These are phyloP conservation scores for Eupithecia inturbata DNA, from an alignment of 2,888 invertebrate species.

Conservation along the genomic window DNA sequence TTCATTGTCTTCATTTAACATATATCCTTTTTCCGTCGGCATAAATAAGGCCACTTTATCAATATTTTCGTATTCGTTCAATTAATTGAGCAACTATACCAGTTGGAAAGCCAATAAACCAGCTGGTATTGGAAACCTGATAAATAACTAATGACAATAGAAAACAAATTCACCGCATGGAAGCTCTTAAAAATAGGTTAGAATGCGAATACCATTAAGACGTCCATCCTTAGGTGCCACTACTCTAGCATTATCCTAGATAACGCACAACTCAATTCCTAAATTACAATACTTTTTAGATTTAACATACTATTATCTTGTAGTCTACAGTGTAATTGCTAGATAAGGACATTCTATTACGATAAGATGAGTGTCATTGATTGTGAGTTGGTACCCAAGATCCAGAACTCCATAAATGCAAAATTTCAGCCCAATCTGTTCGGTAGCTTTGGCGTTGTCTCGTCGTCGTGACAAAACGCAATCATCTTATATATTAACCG, in stretches of 20 bases:
- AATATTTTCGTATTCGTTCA: neutral
- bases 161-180: neutral
- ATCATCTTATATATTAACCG: too few species aligned
- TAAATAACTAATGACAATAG: neutral
- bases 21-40: neutral
- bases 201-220: neutral
- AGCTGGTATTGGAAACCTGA: neutral
- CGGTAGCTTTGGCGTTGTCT: too few species aligned
- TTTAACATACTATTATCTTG: conserved; percentile 5
- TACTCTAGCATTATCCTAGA: neutral
- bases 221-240: neutral
- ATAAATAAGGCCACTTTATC: neutral
- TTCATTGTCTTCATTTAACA: neutral
- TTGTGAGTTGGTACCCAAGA: neutral
- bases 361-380: conserved; percentile 11
- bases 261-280: neutral
- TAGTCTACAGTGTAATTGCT: conserved; percentile 21
- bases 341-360: conserved; percentile 24
- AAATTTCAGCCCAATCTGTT: too few species aligned
- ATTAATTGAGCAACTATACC: neutral
- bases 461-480: too few species aligned
- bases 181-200: neutral
- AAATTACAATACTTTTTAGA: neutral
- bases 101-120: neutral
- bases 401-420: too few species aligned